phyloP scores from a whole-genome alignment of 2,797 vertebrate species.

The Pseudochirops corinnae region DNA sequence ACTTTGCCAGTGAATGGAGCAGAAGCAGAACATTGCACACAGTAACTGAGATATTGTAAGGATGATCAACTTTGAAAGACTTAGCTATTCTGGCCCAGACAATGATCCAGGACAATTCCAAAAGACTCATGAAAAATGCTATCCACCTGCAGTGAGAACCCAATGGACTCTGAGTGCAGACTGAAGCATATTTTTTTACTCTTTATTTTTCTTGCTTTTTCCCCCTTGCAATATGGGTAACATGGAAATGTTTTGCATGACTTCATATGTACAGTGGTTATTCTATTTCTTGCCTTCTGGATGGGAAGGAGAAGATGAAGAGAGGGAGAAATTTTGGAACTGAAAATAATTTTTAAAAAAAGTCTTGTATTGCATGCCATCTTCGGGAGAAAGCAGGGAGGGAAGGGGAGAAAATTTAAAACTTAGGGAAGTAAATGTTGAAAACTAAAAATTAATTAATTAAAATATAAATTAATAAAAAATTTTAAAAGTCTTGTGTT shows the following conservation, averaged over 20 bases:
- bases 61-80: no score
- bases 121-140: neutral
- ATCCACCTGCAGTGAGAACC: neutral
- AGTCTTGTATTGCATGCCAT: no score
- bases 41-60: neutral
- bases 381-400: no score
- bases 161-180: neutral
- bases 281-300: neutral
- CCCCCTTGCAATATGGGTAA: neutral
- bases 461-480: no score
- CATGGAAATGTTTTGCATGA: neutral
- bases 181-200: neutral
- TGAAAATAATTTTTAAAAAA: neutral
- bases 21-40: neutral
- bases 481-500: neutral
- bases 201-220: neutral
- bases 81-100: neutral
- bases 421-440: no score
- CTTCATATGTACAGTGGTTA: neutral
- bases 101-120: neutral
- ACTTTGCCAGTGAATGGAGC: neutral
- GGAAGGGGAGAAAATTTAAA: no score
- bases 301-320: neutral
- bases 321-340: neutral
- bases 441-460: no score